Evolutionary conservation across 2,797 vertebrate species (phyloP), one percentile per base, ranked within the genome.

Genomic region (Petrocephalus sullivani): DNA sequence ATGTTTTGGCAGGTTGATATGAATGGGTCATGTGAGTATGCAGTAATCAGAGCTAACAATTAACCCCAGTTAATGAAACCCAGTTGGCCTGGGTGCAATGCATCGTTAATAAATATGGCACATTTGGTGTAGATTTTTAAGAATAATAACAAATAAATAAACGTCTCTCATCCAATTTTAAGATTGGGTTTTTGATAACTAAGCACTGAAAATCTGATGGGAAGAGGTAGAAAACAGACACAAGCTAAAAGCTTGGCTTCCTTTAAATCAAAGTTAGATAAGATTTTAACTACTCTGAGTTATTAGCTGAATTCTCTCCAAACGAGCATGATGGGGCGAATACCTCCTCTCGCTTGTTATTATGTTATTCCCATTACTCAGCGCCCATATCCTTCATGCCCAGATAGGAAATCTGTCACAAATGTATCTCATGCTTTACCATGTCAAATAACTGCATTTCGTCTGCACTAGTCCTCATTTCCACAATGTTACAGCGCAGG

Each of bases 401-500:
- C 46, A 4, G 21, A 84, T 53, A 28, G n/a, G 82, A 53, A 28
- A 86, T 57, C 23, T 41, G 23, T 28, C 46, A 14, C 23, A 28
- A 57, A 85, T 33, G 21, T 28, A 54, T 85, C 12, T 56, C 3
- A 16, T n/a, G 14, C 2, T 41, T 88, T 94, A 96, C 95, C 93
- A 91, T 19, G 88, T 90, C 93, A 89, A 96, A 95, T 1, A 97
- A 82, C 78, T 96, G 92, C 92, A 94, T 94, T 92, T 97, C 95
- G 87, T 95, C 93, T 53, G 92, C 93, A 6, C 91, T 88, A 21
- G 91, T 95, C 89, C 51, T 92, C 57, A 96, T 92, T 19, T 93
- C 91, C 10, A 89, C 87, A 8, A 88, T 1, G 10, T 94, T 89
- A 0, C 89, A 95, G 0, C 91, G 85, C 87, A 96, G 92, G 75